Base-by-base conservation (phyloP, 1,140 invertebrate genomes). In the Penaeus chinensis region DNA sequence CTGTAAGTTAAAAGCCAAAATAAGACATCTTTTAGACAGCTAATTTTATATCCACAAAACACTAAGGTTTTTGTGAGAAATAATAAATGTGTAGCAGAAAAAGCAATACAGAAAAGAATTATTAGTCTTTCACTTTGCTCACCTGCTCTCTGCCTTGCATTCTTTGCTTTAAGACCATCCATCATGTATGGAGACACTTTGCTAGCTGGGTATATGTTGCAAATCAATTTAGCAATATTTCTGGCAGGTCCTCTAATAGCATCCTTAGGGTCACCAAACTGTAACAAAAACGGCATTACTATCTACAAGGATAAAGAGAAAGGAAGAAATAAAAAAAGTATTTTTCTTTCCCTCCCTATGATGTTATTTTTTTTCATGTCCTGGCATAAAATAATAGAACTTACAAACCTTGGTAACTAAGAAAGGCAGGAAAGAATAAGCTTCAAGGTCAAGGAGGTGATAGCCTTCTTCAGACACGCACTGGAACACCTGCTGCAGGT, bases 261-360 rank as follows among this genome's bases (percentile, higher is more conserved):
- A 92, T 99, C 98, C 93, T 99, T 99, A 0, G 98, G 96, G 93
- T 99, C 98, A 69, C 98, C 98, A 89, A 98, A 95, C 96, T 97
- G 89, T 54, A 54, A 54, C 10, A 13, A 54, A 54, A 54, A 54
- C 0, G 10, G 7, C 16, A 54, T 54, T 54, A 54, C 54, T 1
- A 54, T 54, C 16, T 13, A 13, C 10, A 54, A 54, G 37, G 7
- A 2, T 7, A 42, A 42, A 5, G 7, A 42, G 7, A 42, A 42
- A 42, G 7, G 7, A 8, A 42, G 37, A 42, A 42, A 42, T 42
- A 7, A 42, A 42, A 42, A 42, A 42, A 83, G 42, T 5, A 54
- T 7, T 60, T 66, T 37, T 47, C 89, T 85, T 82, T n/a, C 18
- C 24, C 22, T 47, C 19, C 19, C 16, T 74, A 54, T 13, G 42